A percentile compares a stretch with the other conserved stretches of the same genome.
Evolutionary conservation across 1,140 invertebrate species (phyloP).

Genomic region (Sinonovacula constricta): DNA sequence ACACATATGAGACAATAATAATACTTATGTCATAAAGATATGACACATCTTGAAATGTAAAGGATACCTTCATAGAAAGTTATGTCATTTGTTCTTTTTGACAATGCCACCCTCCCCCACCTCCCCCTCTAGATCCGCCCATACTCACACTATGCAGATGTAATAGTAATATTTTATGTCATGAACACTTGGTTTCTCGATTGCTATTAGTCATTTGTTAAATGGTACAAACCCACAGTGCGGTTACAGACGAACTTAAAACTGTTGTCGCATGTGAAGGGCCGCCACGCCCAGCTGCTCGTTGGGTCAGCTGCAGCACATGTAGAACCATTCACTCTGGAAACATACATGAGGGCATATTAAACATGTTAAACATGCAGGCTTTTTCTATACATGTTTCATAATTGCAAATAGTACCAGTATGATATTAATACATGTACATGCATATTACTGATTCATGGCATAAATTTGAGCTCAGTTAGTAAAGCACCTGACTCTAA

Average conservation of each 20-base stretch:
- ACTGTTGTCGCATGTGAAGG: conserved; percentile 13
- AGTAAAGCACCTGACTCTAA: background rate
- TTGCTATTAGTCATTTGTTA: background rate
- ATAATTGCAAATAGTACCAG: background rate
- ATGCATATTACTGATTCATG: background rate
- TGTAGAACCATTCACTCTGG: conserved; percentile 28
- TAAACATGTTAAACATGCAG: background rate
- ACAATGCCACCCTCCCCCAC: too few species aligned
- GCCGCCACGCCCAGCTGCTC: conserved; percentile 24
- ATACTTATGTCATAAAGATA: too few species aligned
- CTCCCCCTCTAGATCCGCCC: background rate
- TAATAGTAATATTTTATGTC: background rate
- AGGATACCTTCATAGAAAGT: too few species aligned
- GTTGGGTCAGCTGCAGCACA: conserved; percentile 15
- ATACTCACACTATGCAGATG: background rate
- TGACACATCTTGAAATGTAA: too few species aligned
- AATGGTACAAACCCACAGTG: conserved; percentile 20
- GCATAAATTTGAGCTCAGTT: background rate
- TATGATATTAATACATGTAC: background rate
- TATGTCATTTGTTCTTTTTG: too few species aligned
- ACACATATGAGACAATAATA: too few species aligned
- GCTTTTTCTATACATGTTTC: background rate
- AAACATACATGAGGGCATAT: background rate
- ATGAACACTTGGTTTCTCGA: background rate
- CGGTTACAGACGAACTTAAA: conserved; percentile 44